Percentiles rank a stretch among this genome's conserved stretches.
Conservation (phyloP, 2,888 invertebrate genomes). For the Parthenolecanium corni region DNA sequence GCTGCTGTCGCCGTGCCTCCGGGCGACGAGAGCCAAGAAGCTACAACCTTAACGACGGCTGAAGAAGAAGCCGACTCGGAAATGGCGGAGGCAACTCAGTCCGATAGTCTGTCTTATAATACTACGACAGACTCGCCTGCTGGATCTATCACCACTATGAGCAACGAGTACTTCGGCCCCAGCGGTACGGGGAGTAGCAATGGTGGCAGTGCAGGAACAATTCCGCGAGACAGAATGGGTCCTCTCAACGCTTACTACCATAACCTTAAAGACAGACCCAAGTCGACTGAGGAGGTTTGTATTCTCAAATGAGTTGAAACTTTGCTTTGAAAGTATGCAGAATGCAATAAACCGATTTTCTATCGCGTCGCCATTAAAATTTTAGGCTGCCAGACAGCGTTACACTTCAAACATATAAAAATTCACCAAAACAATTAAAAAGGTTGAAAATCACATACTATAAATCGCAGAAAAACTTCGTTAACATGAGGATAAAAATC, state of each 20-base stretch:
- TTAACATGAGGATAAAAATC: too few relatives aligned
- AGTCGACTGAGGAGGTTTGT: slow-evolving; percentile 14
- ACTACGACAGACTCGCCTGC: slow-evolving; percentile 1
- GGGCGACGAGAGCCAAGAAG: slow-evolving; percentile 2
- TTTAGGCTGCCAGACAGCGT: too few relatives aligned
- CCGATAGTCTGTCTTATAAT: slow-evolving; percentile 1
- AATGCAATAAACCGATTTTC: too few relatives aligned
- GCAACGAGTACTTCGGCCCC: background rate
- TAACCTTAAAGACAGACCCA: slow-evolving; percentile 14
- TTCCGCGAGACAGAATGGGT: slow-evolving; percentile 20
- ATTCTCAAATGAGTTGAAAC: background rate
- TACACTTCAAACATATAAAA: too few relatives aligned
- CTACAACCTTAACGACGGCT: slow-evolving; percentile 12
- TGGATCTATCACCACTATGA: slow-evolving; percentile 9
- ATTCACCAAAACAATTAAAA: too few relatives aligned
- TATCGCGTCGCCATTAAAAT: too few relatives aligned
- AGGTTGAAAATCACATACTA: too few relatives aligned
- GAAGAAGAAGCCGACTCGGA: slow-evolving; percentile 19
- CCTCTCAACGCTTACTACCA: slow-evolving; percentile 13
- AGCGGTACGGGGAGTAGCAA: background rate
- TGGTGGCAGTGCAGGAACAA: background rate
- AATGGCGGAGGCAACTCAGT: background rate
- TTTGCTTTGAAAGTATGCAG: too few relatives aligned
- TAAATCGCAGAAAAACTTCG: too few relatives aligned
- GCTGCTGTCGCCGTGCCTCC: too few relatives aligned